Evolutionary conservation across 2,888 invertebrate species (phyloP), one percentile per base, ranked within the genome.

Genomic region (Parapristionchus giblindavisi): DNA sequence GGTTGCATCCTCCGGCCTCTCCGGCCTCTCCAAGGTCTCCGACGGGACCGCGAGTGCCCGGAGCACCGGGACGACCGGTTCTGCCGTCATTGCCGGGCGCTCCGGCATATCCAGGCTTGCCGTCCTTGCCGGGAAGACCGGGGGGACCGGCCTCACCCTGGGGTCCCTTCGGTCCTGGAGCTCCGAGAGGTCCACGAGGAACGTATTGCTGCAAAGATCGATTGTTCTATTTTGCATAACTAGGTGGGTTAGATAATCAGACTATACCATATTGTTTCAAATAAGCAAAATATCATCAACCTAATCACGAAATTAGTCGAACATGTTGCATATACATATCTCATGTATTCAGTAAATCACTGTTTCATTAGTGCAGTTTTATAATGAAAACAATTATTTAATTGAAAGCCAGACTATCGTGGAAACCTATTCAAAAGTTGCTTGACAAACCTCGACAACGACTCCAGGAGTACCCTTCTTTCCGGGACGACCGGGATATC

Each of bases 1-100:
- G 73, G 17, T 38, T 29, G 36, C 73, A 73, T 21, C 51, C 73
- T 34, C 73, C 73, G 38, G 24, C 29, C n/a, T n/a, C n/a, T n/a
- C 73, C 73, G 24, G 38, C 51, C 14, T 40, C 32, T 3, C 73
- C 73, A 3, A 1, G 24, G 4, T 36, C 60, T 27, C 73, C 73
- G 21, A 14, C 36, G n/a, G 17, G 48, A 5, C 73, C 73, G 2
- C 34, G 40, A 2, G 36, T 51, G 0, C 73, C 73, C 21, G 78
- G 77, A n/a, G 70, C 74, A 48, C 82, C 82, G 36, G 75, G 63
- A 24, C 78, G 81, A 27, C 81, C 82, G 34, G 29, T 54, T 34
- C 27, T 52, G n/a, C 74, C 74, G 3, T 34, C 14, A n/a, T 29
- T 54, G 8, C 74, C 74, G 0, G 17, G 24, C n/a, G 48, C 43